phyloP scores from a whole-genome alignment of 1,140 invertebrate genomes.

The Saccostrea cuccullata region DNA sequence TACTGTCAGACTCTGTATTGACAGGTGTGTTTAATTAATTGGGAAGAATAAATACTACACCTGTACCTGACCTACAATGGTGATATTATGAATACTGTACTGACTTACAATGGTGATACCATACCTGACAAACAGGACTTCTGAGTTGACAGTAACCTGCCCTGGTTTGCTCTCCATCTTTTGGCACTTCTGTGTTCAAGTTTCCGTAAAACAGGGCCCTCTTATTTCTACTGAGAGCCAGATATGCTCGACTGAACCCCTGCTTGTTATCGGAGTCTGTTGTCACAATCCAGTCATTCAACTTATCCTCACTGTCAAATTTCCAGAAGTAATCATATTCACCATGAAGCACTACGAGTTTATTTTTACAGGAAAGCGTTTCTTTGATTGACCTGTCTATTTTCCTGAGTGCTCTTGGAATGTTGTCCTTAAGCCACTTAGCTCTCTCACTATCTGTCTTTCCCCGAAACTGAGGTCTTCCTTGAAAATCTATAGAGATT shows the following conservation, averaged over 20 bases:
- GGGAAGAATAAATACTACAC: no score
- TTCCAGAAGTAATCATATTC: conserved; percentile 76
- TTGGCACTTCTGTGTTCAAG: conserved; percentile 85
- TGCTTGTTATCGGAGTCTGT: conserved; percentile 89
- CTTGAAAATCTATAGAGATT: conserved; percentile 24
- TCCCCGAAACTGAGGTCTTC: neutral
- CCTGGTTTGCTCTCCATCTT: conserved; percentile 87
- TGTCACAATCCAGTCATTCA: conserved; percentile 87
- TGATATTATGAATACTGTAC: no score
- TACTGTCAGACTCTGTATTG: no score
- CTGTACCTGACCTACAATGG: conserved; percentile 79
- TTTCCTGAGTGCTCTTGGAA: neutral
- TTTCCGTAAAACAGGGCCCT: conserved; percentile 88
- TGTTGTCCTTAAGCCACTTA: neutral
- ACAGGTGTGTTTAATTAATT: no score
- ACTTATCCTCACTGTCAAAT: conserved; percentile 79
- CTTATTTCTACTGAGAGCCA: conserved; percentile 82
- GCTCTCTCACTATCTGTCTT: neutral
- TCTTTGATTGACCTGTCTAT: neutral
- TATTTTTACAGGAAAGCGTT: neutral
- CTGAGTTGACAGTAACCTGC: conserved; percentile 89
- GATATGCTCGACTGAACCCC: conserved; percentile 86
- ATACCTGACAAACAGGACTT: conserved; percentile 80
- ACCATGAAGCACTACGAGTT: conserved; percentile 63
- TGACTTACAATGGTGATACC: no score